Base-by-base conservation (phyloP, 2,113 vertebrate genomes). In the Upupa epops region DNA sequence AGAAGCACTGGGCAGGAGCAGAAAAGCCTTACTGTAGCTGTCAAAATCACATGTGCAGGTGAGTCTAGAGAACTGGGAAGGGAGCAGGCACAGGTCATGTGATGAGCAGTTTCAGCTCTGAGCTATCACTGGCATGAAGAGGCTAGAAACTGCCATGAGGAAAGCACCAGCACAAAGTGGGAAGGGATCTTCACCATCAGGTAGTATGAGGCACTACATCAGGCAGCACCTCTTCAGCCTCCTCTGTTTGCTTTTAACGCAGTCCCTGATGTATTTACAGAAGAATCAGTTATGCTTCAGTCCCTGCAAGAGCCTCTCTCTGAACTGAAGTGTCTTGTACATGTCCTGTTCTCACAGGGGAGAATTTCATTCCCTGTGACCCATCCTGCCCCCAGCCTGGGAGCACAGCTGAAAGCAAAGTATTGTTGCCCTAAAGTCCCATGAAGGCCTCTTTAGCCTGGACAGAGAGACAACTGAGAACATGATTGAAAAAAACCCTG, bases 21-120 rank as follows among this genome's bases (percentile, higher is more conserved):
- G 20, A 56, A 77, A 82, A 86, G 36, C n/a, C 22, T 24, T 26
- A 40, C 13, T 17, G 32, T 66, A 63, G 34, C 8, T 0, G 1
- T 15, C 32, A 56, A 90, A 83, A 73, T 48, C 22, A 54, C n/a
- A 18, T 21, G 28, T 8, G n/a, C 24, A 68, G 20, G 21, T 56
- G 24, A 63, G 31, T 7, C 13, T 48, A 8, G 26, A 36, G 32
- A 20, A 51, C 46, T 5, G 1, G 7, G 19, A 18, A 73, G 25
- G 24, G 61, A 63, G 55, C 3, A 0, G 5, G 52, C 37, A 76
- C 11, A 18, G 2, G 5, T 52, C n/a, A 8, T 40, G 17, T 29
- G 5, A 76, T 25, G 7, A 66, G 49, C 3, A 0, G 48, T 45
- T 82, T 72, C 48, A 86, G 28, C 64, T 82, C 70, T 34, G 18